phyloP scores from a whole-genome alignment of 2,113 vertebrate genomes.

The Puma concolor region DNA sequence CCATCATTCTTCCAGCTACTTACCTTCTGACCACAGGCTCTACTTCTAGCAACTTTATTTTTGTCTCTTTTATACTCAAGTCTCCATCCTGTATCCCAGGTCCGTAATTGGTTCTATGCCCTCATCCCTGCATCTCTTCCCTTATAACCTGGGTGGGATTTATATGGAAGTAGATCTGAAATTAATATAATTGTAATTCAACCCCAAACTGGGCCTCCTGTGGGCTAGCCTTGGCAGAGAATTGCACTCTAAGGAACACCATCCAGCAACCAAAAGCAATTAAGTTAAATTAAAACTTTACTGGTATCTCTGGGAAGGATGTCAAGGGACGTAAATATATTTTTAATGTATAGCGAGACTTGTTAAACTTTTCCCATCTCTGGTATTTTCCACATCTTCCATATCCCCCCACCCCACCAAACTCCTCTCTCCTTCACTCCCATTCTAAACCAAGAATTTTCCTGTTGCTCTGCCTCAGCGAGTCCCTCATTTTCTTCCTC shows the following conservation, averaged over 20 bases:
- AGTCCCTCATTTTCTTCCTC: background rate
- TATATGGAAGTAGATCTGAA: conserved; percentile 40
- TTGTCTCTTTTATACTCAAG: background rate
- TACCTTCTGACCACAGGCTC: background rate
- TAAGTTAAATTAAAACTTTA: conserved; percentile 62
- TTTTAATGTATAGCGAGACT: conserved; percentile 22
- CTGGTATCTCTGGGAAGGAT: conserved; percentile 18
- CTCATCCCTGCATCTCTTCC: background rate
- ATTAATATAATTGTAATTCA: conserved; percentile 46
- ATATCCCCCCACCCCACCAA: background rate
- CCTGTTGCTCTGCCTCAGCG: background rate
- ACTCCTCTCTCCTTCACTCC: background rate
- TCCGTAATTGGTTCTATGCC: background rate
- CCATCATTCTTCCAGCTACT: background rate
- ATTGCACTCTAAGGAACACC: conserved; percentile 45
- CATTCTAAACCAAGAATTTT: background rate
- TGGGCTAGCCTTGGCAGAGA: background rate
- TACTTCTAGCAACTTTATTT: background rate
- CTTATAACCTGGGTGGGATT: conserved; percentile 21
- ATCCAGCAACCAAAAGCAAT: conserved; percentile 53
- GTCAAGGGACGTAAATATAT: conserved; percentile 56
- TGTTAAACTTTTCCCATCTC: background rate
- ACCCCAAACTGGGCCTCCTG: background rate
- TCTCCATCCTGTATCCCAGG: background rate
- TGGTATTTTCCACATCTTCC: background rate